Evolutionary conservation across 2,888 invertebrate genomes (phyloP).

Genomic region (Abscondita cerata): DNA sequence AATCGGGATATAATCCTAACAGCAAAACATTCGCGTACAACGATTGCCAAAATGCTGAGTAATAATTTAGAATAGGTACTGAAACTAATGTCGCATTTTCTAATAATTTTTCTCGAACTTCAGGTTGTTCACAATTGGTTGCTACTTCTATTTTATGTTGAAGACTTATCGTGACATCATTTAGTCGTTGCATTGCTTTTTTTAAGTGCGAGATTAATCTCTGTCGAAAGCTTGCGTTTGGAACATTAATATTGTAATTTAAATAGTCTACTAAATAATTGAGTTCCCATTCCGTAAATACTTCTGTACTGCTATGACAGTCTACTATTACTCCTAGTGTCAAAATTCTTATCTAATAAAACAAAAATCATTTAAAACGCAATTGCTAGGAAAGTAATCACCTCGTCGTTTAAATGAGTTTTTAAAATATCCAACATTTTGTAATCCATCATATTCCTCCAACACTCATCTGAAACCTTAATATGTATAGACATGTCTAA

Average conservation of each 20-base stretch:
- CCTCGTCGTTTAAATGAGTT: conserved; percentile 67
- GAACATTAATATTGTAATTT: conserved; percentile 72
- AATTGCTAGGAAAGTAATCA: conserved; percentile 49
- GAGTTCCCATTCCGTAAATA: conserved; percentile 68
- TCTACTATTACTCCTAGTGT: conserved; percentile 75
- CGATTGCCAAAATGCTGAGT: conserved; percentile 47
- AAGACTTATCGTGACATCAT: conserved; percentile 47
- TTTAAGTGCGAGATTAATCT: conserved; percentile 72
- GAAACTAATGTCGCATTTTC: neutral
- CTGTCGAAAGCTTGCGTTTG: conserved; percentile 72
- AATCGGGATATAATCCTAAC: conserved; percentile 64
- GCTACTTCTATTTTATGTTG: neutral
- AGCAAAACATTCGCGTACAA: conserved; percentile 53
- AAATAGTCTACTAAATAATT: conserved; percentile 68
- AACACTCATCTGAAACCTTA: conserved; percentile 49
- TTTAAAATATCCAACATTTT: conserved; percentile 64
- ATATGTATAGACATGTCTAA: conserved; percentile 38
- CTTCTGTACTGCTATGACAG: conserved; percentile 75
- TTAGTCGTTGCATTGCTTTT: conserved; percentile 68
- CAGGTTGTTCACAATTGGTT: neutral
- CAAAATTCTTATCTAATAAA: conserved; percentile 71
- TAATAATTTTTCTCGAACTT: conserved; percentile 2
- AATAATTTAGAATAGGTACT: neutral
- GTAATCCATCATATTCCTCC: conserved; percentile 65
- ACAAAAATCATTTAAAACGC: conserved; percentile 34